Evolutionary conservation across 2,888 invertebrate genomes (phyloP).

Genomic region (Xylota sylvarum): DNA sequence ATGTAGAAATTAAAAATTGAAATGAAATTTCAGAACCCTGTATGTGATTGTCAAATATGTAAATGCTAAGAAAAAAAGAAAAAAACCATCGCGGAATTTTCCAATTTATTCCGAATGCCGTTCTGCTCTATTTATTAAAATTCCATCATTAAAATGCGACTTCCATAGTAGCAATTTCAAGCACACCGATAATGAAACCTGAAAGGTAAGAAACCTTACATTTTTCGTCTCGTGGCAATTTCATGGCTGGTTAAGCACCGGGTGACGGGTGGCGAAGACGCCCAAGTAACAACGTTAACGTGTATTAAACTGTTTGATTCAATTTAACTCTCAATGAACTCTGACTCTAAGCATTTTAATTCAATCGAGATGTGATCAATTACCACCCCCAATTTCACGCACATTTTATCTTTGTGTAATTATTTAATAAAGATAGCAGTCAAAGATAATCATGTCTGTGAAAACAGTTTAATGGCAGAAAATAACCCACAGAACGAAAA

Average conservation of each 20-base stretch:
- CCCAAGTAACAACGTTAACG: not conserved
- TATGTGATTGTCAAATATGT: no score
- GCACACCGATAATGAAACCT: not conserved
- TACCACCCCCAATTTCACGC: slow-evolving; percentile 9
- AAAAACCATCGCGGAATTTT: not conserved
- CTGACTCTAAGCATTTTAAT: not conserved
- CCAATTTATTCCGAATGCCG: not conserved
- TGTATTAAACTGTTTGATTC: not conserved
- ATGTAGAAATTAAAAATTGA: no score
- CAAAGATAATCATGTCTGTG: slow-evolving; percentile 27
- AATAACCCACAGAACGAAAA: slow-evolving; percentile 25
- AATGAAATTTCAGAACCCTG: no score
- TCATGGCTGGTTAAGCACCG: not conserved
- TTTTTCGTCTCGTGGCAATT: not conserved
- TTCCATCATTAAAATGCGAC: not conserved
- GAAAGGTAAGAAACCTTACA: not conserved
- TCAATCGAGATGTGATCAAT: slow-evolving; percentile 8
- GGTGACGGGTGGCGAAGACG: not conserved
- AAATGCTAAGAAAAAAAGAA: no score
- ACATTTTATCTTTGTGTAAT: slow-evolving; percentile 35
- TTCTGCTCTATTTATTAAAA: slow-evolving; percentile 3
- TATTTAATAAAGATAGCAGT: slow-evolving; percentile 44
- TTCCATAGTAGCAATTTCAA: not conserved
- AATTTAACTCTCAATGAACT: slow-evolving; percentile 12
- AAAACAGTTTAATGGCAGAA: slow-evolving; percentile 37